Conservation (phyloP, 2,797 vertebrate species). For the Mergus octosetaceus region DNA sequence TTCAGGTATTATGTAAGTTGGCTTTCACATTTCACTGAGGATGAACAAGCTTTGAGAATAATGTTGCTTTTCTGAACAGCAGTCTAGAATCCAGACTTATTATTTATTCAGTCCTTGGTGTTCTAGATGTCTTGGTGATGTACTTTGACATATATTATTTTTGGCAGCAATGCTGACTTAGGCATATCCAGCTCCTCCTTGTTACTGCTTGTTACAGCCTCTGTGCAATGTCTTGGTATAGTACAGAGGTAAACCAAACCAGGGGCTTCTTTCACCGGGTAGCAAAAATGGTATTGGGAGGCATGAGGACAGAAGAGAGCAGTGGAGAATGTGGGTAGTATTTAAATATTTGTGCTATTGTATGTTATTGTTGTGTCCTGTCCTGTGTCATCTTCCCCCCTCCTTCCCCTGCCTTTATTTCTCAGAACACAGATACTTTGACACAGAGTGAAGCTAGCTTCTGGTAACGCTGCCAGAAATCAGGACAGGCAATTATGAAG, state of each 20-base stretch:
- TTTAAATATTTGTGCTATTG: background rate
- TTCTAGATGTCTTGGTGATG: constrained; percentile 31
- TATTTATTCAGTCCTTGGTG: constrained; percentile 39
- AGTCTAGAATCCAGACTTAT: background rate
- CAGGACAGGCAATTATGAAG: background rate
- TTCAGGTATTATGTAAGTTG: background rate
- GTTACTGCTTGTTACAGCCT: background rate
- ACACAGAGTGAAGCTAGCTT: background rate
- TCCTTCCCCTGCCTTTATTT: background rate
- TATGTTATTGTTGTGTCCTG: too few relatives aligned
- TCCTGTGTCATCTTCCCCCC: too few relatives aligned
- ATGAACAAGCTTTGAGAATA: background rate
- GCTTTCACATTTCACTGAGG: background rate
- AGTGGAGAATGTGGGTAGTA: background rate
- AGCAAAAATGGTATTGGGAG: background rate
- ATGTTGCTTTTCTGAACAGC: background rate
- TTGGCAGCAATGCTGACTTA: constrained; percentile 46
- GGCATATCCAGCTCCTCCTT: background rate
- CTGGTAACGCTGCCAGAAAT: background rate
- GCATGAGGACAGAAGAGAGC: background rate
- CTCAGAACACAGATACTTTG: background rate
- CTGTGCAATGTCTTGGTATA: background rate
- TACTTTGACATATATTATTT: constrained; percentile 34
- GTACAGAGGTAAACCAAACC: background rate
- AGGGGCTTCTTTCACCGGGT: background rate